These are phyloP conservation scores for Electrophaes corylata DNA, from an alignment of 2,888 invertebrate species.

Conservation along the genomic window DNA sequence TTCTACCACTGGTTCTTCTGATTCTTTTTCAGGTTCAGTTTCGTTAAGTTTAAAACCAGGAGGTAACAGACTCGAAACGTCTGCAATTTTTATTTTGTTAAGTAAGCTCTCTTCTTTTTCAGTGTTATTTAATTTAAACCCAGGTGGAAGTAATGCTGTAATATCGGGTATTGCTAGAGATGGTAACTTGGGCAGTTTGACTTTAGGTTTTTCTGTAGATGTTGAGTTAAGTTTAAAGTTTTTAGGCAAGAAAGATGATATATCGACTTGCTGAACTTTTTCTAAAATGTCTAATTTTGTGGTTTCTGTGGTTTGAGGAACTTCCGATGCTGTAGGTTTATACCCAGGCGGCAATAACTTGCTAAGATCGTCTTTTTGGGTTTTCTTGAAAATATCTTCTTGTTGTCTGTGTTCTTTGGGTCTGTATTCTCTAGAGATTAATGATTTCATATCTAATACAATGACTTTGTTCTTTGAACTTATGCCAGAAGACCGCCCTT, in stretches of 20 bases:
- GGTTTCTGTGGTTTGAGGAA: constrained; percentile 53
- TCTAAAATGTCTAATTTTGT: constrained; percentile 60
- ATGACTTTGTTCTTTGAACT: constrained; percentile 85
- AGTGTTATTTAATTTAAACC: constrained; percentile 73
- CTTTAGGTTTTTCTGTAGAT: constrained; percentile 58
- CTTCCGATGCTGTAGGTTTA: constrained; percentile 73
- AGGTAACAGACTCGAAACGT: constrained; percentile 86
- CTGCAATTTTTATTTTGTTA: constrained; percentile 65
- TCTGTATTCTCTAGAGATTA: constrained; percentile 83
- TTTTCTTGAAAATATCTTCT: constrained; percentile 73
- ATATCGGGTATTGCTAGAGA: constrained; percentile 73
- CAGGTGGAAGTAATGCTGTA: constrained; percentile 86
- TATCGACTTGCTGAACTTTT: constrained; percentile 70
- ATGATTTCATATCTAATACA: constrained; percentile 80
- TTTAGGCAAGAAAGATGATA: constrained; percentile 86
- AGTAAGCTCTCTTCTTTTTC: constrained; percentile 51
- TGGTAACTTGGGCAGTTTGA: constrained; percentile 50
- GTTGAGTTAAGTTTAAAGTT: constrained; percentile 80
- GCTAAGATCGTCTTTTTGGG: constrained; percentile 83
- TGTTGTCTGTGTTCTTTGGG: constrained; percentile 68
- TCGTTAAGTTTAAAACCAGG: constrained; percentile 82
- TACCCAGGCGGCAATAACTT: constrained; percentile 88
- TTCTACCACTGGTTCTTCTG: constrained; percentile 14
- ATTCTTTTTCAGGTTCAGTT: constrained; percentile 47
- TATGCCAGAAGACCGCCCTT: constrained; percentile 79